Conservation (phyloP, 2,888 invertebrate species). For the Cheilosia urbana region DNA sequence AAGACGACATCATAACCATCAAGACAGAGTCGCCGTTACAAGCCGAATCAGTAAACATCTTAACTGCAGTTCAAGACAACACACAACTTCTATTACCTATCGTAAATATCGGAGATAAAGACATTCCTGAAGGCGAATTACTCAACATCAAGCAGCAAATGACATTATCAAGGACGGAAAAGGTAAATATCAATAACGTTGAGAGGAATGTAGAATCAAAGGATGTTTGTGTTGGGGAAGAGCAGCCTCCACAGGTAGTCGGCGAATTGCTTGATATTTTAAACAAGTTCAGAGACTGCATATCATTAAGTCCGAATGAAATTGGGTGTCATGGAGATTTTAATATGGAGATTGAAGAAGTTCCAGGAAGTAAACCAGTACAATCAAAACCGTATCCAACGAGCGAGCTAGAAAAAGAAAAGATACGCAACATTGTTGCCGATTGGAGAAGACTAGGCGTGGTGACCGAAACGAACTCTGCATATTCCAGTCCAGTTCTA, state of each 20-base stretch:
- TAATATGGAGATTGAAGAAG: slow-evolving; percentile 15
- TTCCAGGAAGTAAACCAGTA: not conserved
- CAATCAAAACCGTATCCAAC: slow-evolving; percentile 27
- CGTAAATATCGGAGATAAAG: not conserved
- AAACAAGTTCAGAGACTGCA: slow-evolving; percentile 5
- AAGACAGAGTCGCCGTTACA: not conserved
- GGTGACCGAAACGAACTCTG: not conserved
- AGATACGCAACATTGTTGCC: not conserved
- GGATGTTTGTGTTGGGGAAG: not conserved
- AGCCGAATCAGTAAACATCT: not conserved
- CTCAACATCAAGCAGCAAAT: too few species aligned
- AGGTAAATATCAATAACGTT: not conserved
- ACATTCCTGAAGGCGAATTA: not conserved
- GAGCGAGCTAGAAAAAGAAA: slow-evolving; percentile 14
- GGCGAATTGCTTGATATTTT: not conserved
- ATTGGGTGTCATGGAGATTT: slow-evolving; percentile 7
- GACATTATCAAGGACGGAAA: not conserved
- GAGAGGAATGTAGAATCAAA: not conserved
- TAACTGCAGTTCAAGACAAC: not conserved
- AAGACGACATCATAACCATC: not conserved
- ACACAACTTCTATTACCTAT: not conserved
- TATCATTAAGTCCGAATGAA: not conserved
- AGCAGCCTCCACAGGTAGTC: not conserved
- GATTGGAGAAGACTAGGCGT: not conserved
- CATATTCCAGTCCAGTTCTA: not conserved